These are phyloP conservation scores for Neotoxoptera formosana DNA, from an alignment of 1,140 invertebrate genomes.

Conservation along the genomic window DNA sequence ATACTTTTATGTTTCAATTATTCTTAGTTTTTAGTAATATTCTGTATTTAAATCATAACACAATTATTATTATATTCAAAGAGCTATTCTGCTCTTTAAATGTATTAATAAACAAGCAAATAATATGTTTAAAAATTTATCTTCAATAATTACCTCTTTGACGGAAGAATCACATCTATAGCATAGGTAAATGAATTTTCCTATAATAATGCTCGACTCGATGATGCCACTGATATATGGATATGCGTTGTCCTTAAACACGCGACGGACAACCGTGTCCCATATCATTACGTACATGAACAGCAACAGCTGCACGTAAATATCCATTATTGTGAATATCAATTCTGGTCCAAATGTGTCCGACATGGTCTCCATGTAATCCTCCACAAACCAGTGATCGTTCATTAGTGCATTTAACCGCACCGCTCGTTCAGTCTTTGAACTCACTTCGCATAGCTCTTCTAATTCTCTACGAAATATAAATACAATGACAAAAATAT, in stretches of 20 bases:
- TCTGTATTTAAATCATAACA: no score
- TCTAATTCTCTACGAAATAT: constrained; percentile 19
- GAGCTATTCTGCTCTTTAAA: no score
- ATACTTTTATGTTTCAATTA: not conserved
- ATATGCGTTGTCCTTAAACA: constrained; percentile 25
- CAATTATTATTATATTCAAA: no score
- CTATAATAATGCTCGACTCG: constrained; percentile 34
- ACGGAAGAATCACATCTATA: constrained; percentile 49
- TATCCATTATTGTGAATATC: constrained; percentile 56
- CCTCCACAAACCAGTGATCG: constrained; percentile 53
- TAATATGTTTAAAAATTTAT: not conserved
- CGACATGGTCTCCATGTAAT: constrained; percentile 40
- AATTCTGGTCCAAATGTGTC: constrained; percentile 42
- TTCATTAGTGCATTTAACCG: constrained; percentile 46
- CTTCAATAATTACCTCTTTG: constrained; percentile 26
- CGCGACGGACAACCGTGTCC: constrained; percentile 37
- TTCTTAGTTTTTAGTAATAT: no score
- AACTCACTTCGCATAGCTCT: not conserved
- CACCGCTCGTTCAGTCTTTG: constrained; percentile 35
- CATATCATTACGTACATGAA: constrained; percentile 55
- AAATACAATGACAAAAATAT: not conserved
- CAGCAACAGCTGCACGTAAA: constrained; percentile 56
- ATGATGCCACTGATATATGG: constrained; percentile 34
- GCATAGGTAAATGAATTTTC: constrained; percentile 52
- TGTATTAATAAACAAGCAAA: not conserved